Evolutionary conservation across 2,888 invertebrate species (phyloP).

Genomic region (Tribolium freemani): DNA sequence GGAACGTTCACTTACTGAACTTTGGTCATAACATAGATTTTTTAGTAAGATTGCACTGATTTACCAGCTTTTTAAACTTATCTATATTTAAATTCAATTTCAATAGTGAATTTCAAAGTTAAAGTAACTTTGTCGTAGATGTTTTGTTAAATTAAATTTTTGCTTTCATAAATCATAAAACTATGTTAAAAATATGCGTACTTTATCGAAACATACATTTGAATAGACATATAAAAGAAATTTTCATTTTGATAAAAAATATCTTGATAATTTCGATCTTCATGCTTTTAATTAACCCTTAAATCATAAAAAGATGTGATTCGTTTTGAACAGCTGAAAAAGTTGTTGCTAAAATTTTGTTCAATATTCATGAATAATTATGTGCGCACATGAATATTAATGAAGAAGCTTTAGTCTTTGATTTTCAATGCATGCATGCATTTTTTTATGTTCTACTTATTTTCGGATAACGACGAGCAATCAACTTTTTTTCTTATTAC

Average conservation of each 20-base stretch:
- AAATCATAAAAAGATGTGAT: not conserved
- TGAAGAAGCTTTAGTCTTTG: not conserved
- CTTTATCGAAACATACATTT: no score
- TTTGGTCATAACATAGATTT: not conserved
- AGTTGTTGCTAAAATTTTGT: not conserved
- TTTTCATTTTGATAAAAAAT: no score
- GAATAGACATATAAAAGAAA: no score
- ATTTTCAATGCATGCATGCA: constrained; percentile 10
- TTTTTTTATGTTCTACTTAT: not conserved
- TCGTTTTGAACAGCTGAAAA: not conserved
- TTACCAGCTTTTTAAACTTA: no score
- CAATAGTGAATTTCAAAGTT: no score
- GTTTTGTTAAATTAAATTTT: no score
- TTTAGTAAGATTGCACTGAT: not conserved
- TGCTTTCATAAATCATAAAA: no score
- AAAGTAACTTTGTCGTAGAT: no score
- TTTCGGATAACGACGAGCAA: not conserved
- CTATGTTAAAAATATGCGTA: no score
- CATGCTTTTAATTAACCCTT: not conserved
- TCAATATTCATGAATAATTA: constrained; percentile 20
- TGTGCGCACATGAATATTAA: constrained; percentile 23
- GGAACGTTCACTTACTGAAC: not conserved
- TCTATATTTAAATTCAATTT: no score
- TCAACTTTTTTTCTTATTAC: not conserved
- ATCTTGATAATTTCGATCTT: no score